Evolutionary conservation across 2,113 vertebrate species (phyloP).

Genomic region (Corythoichthys intestinalis): DNA sequence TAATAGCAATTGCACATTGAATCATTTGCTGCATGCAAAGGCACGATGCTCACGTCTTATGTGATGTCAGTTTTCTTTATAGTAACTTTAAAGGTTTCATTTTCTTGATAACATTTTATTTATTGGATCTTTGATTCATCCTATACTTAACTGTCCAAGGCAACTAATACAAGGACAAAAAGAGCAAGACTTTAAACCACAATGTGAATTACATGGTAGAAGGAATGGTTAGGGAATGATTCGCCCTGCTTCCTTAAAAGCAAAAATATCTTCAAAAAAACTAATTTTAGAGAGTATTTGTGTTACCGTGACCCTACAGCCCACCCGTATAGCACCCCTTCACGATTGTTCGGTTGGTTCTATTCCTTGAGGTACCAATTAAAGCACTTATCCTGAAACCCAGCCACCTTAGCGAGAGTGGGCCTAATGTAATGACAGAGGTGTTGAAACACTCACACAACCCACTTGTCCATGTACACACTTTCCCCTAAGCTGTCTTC

Average conservation of each 20-base stretch:
- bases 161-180: background rate
- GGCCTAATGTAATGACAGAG: constrained; percentile 39
- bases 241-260: constrained; percentile 12
- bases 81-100: no score
- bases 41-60: no score
- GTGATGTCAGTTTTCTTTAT: no score
- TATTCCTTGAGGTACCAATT: constrained; percentile 74
- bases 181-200: background rate
- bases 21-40: no score
- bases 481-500: constrained; percentile 12
- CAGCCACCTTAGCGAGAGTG: constrained; percentile 42
- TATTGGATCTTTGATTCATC: no score
- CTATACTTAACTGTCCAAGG: no score
- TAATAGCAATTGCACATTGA: no score
- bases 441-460: constrained; percentile 20
- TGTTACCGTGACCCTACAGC: constrained; percentile 48
- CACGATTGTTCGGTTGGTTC: constrained; percentile 48
- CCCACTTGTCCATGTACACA: constrained; percentile 5
- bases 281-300: constrained; percentile 24
- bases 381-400: constrained; percentile 64
- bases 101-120: no score
- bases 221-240: background rate
- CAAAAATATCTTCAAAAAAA: constrained; percentile 4
- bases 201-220: no score
- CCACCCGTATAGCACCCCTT: constrained; percentile 42